Percentiles rank a stretch among this genome's conserved stretches.
Conservation (phyloP, 2,888 invertebrate genomes). For the Brachyptera risi region DNA sequence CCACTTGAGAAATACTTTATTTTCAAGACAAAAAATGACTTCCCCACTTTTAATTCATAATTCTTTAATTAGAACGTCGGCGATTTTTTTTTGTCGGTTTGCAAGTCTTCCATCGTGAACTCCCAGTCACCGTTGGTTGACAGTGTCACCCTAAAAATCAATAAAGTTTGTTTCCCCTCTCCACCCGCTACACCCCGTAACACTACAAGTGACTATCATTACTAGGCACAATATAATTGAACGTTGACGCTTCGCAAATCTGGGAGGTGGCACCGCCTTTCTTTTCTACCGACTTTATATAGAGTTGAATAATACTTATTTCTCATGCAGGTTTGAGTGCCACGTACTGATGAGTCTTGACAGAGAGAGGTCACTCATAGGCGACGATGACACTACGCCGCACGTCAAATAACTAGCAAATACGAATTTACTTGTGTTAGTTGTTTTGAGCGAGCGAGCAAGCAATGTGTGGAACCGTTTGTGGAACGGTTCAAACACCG, state of each 20-base stretch:
- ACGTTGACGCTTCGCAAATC: conserved; percentile 35
- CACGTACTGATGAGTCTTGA: too few relatives aligned
- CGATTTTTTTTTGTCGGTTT: conserved; percentile 45
- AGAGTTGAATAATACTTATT: too few relatives aligned
- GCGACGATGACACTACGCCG: too few relatives aligned
- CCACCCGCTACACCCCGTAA: conserved; percentile 47
- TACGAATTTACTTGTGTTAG: too few relatives aligned
- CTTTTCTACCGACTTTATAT: conserved; percentile 22
- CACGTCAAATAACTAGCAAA: too few relatives aligned
- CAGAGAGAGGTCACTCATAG: too few relatives aligned
- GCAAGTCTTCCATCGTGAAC: conserved; percentile 50
- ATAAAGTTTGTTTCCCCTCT: conserved; percentile 52
- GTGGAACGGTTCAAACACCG: too few relatives aligned
- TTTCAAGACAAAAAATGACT: conserved; percentile 13
- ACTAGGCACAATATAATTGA: conserved; percentile 35
- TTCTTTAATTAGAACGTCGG: conserved; percentile 6
- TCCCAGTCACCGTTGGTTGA: conserved; percentile 53
- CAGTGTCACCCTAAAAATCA: conserved; percentile 65
- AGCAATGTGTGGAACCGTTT: too few relatives aligned
- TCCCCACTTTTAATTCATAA: conserved; percentile 35
- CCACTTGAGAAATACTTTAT: conserved; percentile 19
- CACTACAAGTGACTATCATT: conserved; percentile 36
- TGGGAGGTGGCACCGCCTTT: conserved; percentile 32
- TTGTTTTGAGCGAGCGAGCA: too few relatives aligned
- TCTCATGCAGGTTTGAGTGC: too few relatives aligned